Conservation (phyloP, 1,140 invertebrate species). For the Zaprionus gabonicus region DNA sequence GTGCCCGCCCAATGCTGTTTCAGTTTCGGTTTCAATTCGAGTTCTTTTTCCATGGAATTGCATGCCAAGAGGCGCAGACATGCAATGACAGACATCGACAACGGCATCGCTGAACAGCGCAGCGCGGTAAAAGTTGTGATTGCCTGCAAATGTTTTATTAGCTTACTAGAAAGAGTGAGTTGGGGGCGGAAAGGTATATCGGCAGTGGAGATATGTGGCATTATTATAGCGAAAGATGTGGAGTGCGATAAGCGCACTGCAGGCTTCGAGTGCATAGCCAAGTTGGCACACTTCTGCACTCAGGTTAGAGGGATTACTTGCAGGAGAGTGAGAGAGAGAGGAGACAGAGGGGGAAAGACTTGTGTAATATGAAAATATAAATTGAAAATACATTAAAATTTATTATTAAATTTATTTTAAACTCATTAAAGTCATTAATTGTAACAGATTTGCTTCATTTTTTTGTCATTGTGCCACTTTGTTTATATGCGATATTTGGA, state of each 20-base stretch:
- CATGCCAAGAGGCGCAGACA: conserved; percentile 59
- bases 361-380: no score
- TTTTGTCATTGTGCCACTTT: no score
- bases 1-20: conserved; percentile 25
- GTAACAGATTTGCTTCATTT: no score
- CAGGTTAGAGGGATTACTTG: no score
- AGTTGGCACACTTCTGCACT: no score
- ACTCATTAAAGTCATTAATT: no score
- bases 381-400: no score
- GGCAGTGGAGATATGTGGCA: conserved; percentile 18
- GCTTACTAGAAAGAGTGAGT: conserved; percentile 38
- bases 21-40: conserved; percentile 36
- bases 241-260: conserved; percentile 8
- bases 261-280: not conserved
- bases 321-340: no score
- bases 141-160: conserved; percentile 80
- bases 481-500: no score
- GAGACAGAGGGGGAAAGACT: no score
- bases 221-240: conserved; percentile 25
- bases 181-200: not conserved
- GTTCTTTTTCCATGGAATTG: conserved; percentile 21
- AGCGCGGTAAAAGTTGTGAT: conserved; percentile 69
- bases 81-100: conserved; percentile 72
- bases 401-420: no score
- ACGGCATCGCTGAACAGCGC: conserved; percentile 16